These are phyloP conservation scores for Neolamprologus cancellatus DNA, from an alignment of 2,113 vertebrate genomes.

Conservation along the genomic window DNA sequence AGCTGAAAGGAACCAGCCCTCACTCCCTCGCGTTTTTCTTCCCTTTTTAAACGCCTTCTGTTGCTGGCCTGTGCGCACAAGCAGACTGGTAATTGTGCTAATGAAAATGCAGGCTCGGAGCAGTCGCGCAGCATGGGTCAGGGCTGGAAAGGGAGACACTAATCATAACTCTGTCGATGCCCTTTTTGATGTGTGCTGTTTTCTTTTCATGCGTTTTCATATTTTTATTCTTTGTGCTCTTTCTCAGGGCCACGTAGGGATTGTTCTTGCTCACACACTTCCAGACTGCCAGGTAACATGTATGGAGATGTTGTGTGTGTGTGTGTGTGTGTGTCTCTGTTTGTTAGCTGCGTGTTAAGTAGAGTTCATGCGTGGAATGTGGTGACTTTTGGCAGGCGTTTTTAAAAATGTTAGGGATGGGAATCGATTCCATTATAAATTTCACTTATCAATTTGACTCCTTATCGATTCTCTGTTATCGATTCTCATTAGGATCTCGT, in stretches of 20 bases:
- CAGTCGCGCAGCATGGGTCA: background rate
- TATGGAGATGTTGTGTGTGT: background rate
- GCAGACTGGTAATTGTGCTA: background rate
- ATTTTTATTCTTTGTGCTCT: background rate
- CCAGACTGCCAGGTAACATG: conserved; percentile 83
- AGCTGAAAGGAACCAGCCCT: background rate
- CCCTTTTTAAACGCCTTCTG: background rate
- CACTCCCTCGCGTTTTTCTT: background rate
- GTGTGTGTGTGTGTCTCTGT: background rate
- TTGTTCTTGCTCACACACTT: conserved; percentile 85
- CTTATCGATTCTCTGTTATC: background rate
- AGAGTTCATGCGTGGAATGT: background rate
- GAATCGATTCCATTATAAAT: background rate
- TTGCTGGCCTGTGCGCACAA: background rate
- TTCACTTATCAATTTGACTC: background rate
- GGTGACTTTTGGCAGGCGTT: background rate
- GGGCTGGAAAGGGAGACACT: background rate
- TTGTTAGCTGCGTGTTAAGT: background rate
- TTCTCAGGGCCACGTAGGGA: conserved; percentile 90
- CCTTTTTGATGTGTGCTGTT: background rate
- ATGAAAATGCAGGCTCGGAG: background rate
- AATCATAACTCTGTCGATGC: background rate
- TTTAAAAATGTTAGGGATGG: background rate
- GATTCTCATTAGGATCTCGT: background rate
- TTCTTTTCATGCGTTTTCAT: background rate